phyloP scores from a whole-genome alignment of 2,888 invertebrate species.

The Parochlus steinenii region DNA sequence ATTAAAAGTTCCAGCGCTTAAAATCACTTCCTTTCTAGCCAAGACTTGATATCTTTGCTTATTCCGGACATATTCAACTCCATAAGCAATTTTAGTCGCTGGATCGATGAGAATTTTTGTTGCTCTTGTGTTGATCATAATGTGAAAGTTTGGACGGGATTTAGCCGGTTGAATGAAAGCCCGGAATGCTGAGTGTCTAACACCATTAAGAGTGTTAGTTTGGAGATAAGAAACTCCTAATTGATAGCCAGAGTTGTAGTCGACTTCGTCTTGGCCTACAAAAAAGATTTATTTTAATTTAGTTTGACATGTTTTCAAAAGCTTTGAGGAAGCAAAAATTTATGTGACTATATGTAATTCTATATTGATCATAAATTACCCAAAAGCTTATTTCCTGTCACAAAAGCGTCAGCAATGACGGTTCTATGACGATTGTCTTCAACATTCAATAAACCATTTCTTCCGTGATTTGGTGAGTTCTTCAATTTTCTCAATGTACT shows the following conservation, averaged over 20 bases:
- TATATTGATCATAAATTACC: too few species aligned
- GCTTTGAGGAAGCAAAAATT: constrained; percentile 14
- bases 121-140: constrained; percentile 34
- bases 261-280: constrained; percentile 21
- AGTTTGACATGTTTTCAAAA: constrained; percentile 21
- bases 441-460: constrained; percentile 24
- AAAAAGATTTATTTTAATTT: constrained; percentile 22
- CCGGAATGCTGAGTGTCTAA: constrained; percentile 32
- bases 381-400: constrained; percentile 39
- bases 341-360: too few species aligned
- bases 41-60: constrained; percentile 21
- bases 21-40: constrained; percentile 40
- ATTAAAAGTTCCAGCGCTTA: constrained; percentile 48
- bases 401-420: constrained; percentile 37
- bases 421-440: constrained; percentile 27
- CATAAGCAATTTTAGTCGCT: constrained; percentile 26
- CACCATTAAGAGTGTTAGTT: constrained; percentile 33
- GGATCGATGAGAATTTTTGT: constrained; percentile 31
- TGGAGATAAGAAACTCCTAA: constrained; percentile 37
- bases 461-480: constrained; percentile 22
- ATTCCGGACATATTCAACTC: constrained; percentile 30
- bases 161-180: constrained; percentile 34
- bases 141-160: constrained; percentile 33
- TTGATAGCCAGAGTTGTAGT: constrained; percentile 28
- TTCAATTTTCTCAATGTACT: constrained; percentile 15